Conservation (phyloP, 1,140 invertebrate genomes). For the Hyposmocoma kahamanoa region DNA sequence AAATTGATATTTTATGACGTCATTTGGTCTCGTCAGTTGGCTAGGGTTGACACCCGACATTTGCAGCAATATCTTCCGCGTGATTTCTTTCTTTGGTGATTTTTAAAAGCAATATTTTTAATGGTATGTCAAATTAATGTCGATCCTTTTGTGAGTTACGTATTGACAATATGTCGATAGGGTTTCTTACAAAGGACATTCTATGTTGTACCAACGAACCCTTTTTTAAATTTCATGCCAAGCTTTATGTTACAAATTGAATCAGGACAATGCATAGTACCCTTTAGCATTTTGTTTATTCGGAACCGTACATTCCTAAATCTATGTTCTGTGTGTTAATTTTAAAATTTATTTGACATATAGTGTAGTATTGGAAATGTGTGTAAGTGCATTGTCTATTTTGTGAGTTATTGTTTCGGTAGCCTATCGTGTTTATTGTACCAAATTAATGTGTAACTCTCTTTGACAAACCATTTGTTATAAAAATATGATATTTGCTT, state of each 20-base stretch:
- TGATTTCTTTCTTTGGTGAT: conserved; percentile 41
- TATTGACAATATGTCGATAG: conserved; percentile 66
- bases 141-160: conserved; percentile 45
- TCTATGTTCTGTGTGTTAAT: conserved; percentile 31
- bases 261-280: conserved; percentile 47
- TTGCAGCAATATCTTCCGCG: conserved; percentile 49
- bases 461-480: conserved; percentile 32
- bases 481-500: conserved; percentile 42
- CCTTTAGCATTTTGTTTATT: conserved; percentile 39
- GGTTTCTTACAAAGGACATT: conserved; percentile 34
- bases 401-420: neutral
- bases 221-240: conserved; percentile 58
- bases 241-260: conserved; percentile 64
- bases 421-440: neutral
- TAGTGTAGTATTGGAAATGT: conserved; percentile 7
- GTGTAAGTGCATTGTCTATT: neutral
- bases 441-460: conserved; percentile 15
- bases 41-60: conserved; percentile 21
- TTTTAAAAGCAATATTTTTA: conserved; percentile 67
- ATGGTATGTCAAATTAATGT: conserved; percentile 67
- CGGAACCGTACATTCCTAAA: conserved; percentile 29
- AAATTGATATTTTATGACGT: conserved; percentile 53
- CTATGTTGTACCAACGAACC: conserved; percentile 54
- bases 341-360: conserved; percentile 29
- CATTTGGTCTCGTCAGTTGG: conserved; percentile 19